Base-by-base conservation (phyloP, 2,797 vertebrate genomes). In the Spinibarbus caldwelli region DNA sequence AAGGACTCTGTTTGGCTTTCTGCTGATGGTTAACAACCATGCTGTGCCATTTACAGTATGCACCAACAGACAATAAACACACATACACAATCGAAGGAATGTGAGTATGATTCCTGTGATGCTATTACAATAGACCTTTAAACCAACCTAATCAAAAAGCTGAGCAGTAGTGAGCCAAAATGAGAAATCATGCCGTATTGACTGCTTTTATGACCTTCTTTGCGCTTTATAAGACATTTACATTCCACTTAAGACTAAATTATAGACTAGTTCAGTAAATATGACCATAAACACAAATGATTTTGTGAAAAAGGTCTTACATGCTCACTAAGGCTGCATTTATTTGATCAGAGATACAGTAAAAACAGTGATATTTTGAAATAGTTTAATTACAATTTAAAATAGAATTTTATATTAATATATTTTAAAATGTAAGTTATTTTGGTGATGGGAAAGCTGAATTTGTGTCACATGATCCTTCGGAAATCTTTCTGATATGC, bases 1-100 rank as follows among this genome's bases (percentile, higher is more conserved):
- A 89, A 90, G 72, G 43, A 84, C 90, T 93, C 91, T 95, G 92
- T 95, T 91, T 66, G 59, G 57, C 80, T 83, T 75, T 83, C n/a
- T 85, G 81, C 80, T 85, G 68, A 54, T 86, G 41, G 57, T 81
- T 52, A 80, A 52, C 77, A 84, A 77, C 89, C 47, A 49, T 72
- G 36, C 19, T 41, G 45, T 83, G 67, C 75, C 43, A 81, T 87
- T 85, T 82, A 62, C 59, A 77, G 38, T 62, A 21, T 12, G 26
- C 26, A 67, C 62, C 31, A 59, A 26, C 19, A 78, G 31, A 49
- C 38, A 47, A 54, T 49, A 59, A 78, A 47, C 3, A 29, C 26
- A 45, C 64, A 36, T 17, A 47, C 41, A 75, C 34, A 59, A 17
- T 72, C 11, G 1, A 26, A 41, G 43, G 45, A 84, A 68, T 84